phyloP scores from a whole-genome alignment of 2,113 vertebrate genomes.

The Neofelis nebulosa region DNA sequence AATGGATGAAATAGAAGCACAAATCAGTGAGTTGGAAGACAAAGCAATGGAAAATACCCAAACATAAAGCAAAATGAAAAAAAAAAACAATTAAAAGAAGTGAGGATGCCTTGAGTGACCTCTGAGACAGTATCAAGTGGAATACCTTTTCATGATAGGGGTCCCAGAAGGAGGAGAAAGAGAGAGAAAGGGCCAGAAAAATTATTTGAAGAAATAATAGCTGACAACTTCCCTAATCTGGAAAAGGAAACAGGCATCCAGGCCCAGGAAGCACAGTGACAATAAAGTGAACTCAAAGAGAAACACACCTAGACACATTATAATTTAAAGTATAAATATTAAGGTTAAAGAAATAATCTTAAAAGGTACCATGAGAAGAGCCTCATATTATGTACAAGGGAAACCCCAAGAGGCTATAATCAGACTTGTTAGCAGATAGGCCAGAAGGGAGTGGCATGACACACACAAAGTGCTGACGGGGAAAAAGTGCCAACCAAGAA shows the following conservation, averaged over 20 bases:
- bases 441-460: not conserved
- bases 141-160: not conserved
- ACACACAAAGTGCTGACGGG: not conserved
- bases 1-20: not conserved
- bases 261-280: not conserved
- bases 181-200: not conserved
- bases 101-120: not conserved
- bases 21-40: not conserved
- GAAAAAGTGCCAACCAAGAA: not conserved
- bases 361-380: not conserved
- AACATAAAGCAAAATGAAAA: not conserved
- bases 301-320: not conserved
- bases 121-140: not conserved
- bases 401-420: not conserved
- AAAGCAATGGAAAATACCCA: not conserved
- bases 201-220: not conserved
- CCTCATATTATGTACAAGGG: not conserved
- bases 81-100: not conserved
- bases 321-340: not conserved
- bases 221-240: not conserved
- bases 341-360: not conserved
- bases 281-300: not conserved
- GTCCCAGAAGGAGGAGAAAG: not conserved
- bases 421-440: not conserved
- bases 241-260: not conserved